Evolutionary conservation across 2,113 vertebrate species (phyloP), one percentile per base, ranked within the genome.

Genomic region (Rhea pennata): DNA sequence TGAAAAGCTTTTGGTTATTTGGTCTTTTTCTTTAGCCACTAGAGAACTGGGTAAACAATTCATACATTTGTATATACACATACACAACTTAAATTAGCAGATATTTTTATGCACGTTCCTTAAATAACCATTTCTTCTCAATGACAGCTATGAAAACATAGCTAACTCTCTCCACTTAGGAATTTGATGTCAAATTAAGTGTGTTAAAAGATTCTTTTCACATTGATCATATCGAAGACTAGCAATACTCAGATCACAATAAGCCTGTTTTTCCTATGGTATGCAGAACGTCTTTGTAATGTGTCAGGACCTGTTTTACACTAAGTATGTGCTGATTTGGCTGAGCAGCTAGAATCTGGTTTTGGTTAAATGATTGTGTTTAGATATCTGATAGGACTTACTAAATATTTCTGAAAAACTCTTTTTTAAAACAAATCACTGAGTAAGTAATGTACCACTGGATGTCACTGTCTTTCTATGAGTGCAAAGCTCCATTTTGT

Each of bases 401-500:
- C 2, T 15, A 81, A 95, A 82, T 82, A 76, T 15, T 78, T 61
- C 31, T 87, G 62, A 42, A 80, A 77, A 31, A 6, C 40, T 16
- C 4, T 78, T 2, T 92, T 91, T 58, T 66, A 17, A 73, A 66
- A 3, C 8, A 14, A 0, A 1, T 24, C 22, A 22, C 21, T 46
- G 39, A 53, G 9, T n/a, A 53, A 70, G 15, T 42, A 53, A 80
- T 3, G 31, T 74, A 40, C 82, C 39, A 39, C 65, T 77, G 88
- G 85, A 85, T 94, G 82, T 88, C 74, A 93, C 42, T 96, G n/a
- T 84, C 51, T 54, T 67, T 51, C 39, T 82, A 48, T 10, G 50
- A 56, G 53, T 82, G 66, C 4, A n/a, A 64, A 82, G 42, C 15
- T 59, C 31, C 14, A 2, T 33, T 39, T 33, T 39, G 36, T 36